Percentiles rank a stretch among this genome's conserved stretches.
Conservation (phyloP, 1,140 invertebrate species). For the Danaus melanippus region DNA sequence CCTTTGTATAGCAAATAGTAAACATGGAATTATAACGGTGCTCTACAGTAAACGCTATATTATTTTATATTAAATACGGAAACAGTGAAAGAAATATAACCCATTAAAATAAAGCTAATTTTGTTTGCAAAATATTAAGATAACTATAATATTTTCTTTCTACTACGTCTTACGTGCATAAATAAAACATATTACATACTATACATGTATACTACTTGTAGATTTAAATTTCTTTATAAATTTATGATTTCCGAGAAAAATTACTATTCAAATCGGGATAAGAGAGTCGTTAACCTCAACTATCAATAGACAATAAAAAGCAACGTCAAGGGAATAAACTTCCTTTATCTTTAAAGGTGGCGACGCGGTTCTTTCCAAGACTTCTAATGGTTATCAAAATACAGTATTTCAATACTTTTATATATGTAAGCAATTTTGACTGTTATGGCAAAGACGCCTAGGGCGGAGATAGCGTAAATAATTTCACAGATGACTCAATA, state of each 20-base stretch:
- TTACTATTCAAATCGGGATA: slow-evolving; percentile 16
- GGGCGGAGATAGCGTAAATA: slow-evolving; percentile 2
- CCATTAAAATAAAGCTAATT: too few species aligned
- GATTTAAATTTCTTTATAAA: too few species aligned
- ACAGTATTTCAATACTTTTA: slow-evolving; percentile 6
- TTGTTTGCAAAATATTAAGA: too few species aligned
- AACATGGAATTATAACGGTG: too few species aligned
- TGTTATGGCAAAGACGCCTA: neutral
- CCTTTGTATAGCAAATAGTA: too few species aligned
- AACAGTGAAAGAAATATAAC: too few species aligned
- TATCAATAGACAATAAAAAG: slow-evolving; percentile 19
- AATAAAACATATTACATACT: too few species aligned
- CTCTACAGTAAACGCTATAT: too few species aligned
- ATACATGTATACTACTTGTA: too few species aligned
- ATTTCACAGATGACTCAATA: slow-evolving; percentile 5
- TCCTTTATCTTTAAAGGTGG: slow-evolving; percentile 19
- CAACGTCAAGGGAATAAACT: slow-evolving; percentile 14
- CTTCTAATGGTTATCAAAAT: slow-evolving; percentile 12
- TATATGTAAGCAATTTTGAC: slow-evolving; percentile 5
- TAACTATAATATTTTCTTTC: too few species aligned
- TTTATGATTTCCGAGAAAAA: neutral
- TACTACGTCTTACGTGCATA: too few species aligned
- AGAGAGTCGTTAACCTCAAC: slow-evolving; percentile 12
- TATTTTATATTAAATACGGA: too few species aligned
- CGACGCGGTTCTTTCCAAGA: slow-evolving; percentile 13